Evolutionary conservation across 2,888 invertebrate genomes (phyloP).

Genomic region (Idaea aversata): DNA sequence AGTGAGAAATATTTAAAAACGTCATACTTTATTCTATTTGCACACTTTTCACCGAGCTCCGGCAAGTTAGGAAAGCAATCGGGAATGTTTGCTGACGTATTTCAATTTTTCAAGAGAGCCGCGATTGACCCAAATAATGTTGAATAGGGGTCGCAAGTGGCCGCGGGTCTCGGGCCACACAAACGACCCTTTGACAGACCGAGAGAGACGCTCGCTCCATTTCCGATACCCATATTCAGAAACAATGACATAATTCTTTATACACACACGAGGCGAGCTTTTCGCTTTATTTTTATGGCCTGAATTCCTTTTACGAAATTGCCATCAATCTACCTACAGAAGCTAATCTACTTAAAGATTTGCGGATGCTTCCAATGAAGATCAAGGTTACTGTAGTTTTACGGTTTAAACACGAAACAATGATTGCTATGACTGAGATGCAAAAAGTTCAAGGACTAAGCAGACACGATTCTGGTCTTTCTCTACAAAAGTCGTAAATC

Average conservation of each 20-base stretch:
- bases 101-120: conserved; percentile 31
- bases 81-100: conserved; percentile 27
- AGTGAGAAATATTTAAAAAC: background rate
- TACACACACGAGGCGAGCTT: background rate
- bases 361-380: background rate
- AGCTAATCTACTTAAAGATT: background rate
- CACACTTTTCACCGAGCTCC: conserved; percentile 9
- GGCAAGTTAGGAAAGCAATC: conserved; percentile 25
- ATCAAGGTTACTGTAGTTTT: background rate
- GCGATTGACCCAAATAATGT: conserved; percentile 57
- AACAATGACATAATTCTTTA: conserved; percentile 19
- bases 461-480: background rate
- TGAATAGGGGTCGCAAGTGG: conserved; percentile 39
- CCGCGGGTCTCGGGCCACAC: conserved; percentile 27
- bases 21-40: background rate
- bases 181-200: conserved; percentile 42
- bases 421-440: background rate
- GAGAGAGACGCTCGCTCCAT: conserved; percentile 28
- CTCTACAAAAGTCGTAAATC: background rate
- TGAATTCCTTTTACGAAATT: background rate
- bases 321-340: background rate
- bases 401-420: background rate
- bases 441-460: background rate
- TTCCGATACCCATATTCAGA: conserved; percentile 33
- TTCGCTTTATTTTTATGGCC: background rate